Base-by-base conservation (phyloP, 2,888 invertebrate genomes). In the Polietes domitor region DNA sequence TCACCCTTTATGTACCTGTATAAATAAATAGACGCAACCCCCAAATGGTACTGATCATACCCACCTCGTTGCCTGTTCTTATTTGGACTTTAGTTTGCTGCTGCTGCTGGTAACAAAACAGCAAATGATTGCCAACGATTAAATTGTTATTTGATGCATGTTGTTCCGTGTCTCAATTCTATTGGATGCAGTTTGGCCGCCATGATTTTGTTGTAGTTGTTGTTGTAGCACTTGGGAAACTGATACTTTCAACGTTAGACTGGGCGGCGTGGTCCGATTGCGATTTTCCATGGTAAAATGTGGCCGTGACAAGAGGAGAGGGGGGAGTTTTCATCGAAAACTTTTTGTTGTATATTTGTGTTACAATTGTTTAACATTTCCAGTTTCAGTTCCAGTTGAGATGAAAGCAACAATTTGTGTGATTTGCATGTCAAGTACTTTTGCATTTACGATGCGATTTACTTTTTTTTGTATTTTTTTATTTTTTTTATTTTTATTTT, bases 101-200 rank as follows among this genome's bases (percentile, higher is more conserved):
- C n/a, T n/a, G n/a, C n/a, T n/a, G 32, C 37, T 12, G 10, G 1
- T 9, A 37, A 9, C 37, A 3, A 37, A n/a, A 63, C 58, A 50
- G 71, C 55, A 84, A 61, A 78, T 84, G 74, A 84, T 75, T 78
- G 78, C 76, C 78, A 81, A 73, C 78, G 81, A 84, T 84, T 84
- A 79, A 81, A 81, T 84, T 84, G 81, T 84, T 84, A 84, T 79
- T 76, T 84, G 81, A 84, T 81, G 76, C 72, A 81, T 79, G 76
- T 72, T 77, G 12, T 63, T n/a, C 28, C 70, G 15, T 72, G 68
- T 37, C 70, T 74, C 43, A 72, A 72, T 68, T 84, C 53, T 77
- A 50, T 74, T 71, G 55, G 68, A 77, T 80, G 77, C 61, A 77
- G 71, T 63, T 65, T 74, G 77, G 53, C 43, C 43, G 55, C n/a